Conservation (phyloP, 2,888 invertebrate species). For the Agrenia bidenticulata region DNA sequence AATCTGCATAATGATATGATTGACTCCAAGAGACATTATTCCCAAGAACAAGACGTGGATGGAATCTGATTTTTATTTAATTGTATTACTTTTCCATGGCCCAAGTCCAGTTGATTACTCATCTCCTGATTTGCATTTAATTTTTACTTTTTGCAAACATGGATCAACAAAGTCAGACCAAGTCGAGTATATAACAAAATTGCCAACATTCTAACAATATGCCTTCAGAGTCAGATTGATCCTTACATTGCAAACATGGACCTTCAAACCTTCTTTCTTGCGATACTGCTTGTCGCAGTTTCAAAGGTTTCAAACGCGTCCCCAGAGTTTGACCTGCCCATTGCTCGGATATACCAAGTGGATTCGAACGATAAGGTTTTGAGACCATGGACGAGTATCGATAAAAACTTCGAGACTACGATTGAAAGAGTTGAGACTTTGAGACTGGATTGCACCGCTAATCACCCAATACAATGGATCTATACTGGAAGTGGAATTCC, state of each 20-base stretch:
- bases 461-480: conserved; percentile 49
- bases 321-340: conserved; percentile 18
- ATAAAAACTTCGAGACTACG: conserved; percentile 36
- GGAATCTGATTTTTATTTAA: not conserved
- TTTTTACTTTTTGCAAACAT: not conserved
- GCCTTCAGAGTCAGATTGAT: too few relatives aligned
- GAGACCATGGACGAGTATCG: conserved; percentile 35
- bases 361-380: conserved; percentile 37
- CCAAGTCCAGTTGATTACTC: not conserved
- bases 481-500: conserved; percentile 51
- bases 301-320: not conserved
- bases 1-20: too few relatives aligned
- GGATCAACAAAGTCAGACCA: not conserved
- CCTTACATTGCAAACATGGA: too few relatives aligned
- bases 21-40: too few relatives aligned
- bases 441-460: conserved; percentile 47
- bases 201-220: too few relatives aligned
- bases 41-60: not conserved
- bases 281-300: too few relatives aligned
- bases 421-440: conserved; percentile 39
- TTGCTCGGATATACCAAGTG: conserved; percentile 38
- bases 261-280: too few relatives aligned
- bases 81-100: too few relatives aligned
- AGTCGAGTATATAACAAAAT: too few relatives aligned
- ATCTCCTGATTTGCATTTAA: conserved; percentile 1